A percentile compares a stretch with the other conserved stretches of the same genome.
Conservation (phyloP, 2,888 invertebrate genomes). For the Nowickia ferox region DNA sequence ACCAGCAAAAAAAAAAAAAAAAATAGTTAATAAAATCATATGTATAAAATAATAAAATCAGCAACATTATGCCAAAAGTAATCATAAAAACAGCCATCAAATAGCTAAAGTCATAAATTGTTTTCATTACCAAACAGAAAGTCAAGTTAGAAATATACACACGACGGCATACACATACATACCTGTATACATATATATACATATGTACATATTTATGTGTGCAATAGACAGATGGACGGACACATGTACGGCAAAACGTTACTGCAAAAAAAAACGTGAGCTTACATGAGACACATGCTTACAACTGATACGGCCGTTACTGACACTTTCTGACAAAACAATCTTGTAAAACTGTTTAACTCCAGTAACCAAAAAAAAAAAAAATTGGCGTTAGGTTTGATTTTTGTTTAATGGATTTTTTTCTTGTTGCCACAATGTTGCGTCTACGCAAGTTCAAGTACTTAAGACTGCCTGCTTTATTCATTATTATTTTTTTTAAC, state of each 20-base stretch:
- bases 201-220: not conserved
- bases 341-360: constrained; percentile 46
- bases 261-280: not conserved
- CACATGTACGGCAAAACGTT: not conserved
- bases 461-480: not conserved
- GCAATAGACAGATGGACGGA: constrained; percentile 3
- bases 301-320: constrained; percentile 6
- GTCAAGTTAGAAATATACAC: constrained; percentile 16
- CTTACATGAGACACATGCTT: not conserved
- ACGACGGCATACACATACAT: not conserved
- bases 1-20: not conserved
- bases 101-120: constrained; percentile 61
- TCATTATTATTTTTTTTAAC: not conserved
- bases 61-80: constrained; percentile 61
- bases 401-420: not conserved
- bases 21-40: constrained; percentile 28
- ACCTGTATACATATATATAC: not conserved
- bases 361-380: constrained; percentile 7
- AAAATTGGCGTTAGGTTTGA: constrained; percentile 12
- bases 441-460: constrained; percentile 68
- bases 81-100: constrained; percentile 66
- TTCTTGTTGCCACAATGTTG: constrained; percentile 33
- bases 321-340: constrained; percentile 54
- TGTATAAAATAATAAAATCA: constrained; percentile 37
- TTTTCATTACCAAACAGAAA: constrained; percentile 65